A percentile compares a stretch with the other conserved stretches of the same genome.
Conservation (phyloP, 2,888 invertebrate species). For the Cerastis leucographa region DNA sequence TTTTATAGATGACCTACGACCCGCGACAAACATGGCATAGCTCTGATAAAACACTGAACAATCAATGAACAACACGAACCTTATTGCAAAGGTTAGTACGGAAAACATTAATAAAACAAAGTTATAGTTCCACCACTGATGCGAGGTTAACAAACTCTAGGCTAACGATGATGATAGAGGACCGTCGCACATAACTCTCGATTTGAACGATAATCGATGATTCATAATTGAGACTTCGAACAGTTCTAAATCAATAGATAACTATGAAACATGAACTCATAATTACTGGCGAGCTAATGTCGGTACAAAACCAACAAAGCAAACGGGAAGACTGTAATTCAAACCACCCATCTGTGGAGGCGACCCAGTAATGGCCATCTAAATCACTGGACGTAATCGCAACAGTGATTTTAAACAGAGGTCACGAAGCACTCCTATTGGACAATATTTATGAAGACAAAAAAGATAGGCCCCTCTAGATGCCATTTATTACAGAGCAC, state of each 20-base stretch:
- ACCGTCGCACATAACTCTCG: slow-evolving; percentile 82
- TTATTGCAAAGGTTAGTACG: slow-evolving; percentile 68
- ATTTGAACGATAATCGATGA: slow-evolving; percentile 84
- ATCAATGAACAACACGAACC: slow-evolving; percentile 59
- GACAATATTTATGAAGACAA: slow-evolving; percentile 84
- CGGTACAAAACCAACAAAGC: slow-evolving; percentile 86
- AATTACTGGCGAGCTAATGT: slow-evolving; percentile 84
- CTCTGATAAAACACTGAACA: slow-evolving; percentile 63
- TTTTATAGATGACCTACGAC: slow-evolving; percentile 61
- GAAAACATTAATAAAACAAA: slow-evolving; percentile 71
- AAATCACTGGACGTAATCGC: slow-evolving; percentile 88
- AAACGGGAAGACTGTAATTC: slow-evolving; percentile 86
- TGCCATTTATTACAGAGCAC: slow-evolving; percentile 78
- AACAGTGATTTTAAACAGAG: slow-evolving; percentile 86
- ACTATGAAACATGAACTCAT: slow-evolving; percentile 88
- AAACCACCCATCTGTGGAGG: slow-evolving; percentile 84
- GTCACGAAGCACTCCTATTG: slow-evolving; percentile 86
- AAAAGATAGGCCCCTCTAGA: slow-evolving; percentile 77
- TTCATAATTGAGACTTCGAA: slow-evolving; percentile 87
- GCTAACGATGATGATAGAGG: slow-evolving; percentile 81
- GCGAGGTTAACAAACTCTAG: slow-evolving; percentile 79
- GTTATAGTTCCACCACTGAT: slow-evolving; percentile 70
- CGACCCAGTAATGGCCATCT: slow-evolving; percentile 86
- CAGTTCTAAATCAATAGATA: slow-evolving; percentile 87
- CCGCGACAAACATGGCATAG: slow-evolving; percentile 53